Evolutionary conservation across 2,888 invertebrate genomes (phyloP), one percentile per base, ranked within the genome.

Genomic region (Dynastes hyllus): DNA sequence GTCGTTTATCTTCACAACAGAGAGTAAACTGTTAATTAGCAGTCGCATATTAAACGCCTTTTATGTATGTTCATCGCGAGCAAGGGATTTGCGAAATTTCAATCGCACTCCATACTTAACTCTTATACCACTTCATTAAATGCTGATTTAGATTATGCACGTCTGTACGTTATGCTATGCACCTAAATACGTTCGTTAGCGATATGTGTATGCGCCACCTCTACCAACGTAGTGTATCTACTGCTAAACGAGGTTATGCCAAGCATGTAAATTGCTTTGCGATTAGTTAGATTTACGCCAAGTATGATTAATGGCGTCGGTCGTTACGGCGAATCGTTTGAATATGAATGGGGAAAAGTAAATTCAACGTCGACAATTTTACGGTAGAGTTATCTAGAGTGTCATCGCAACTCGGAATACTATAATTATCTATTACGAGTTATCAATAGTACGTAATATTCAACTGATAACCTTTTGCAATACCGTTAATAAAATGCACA

Each of bases 251-350:
- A 53, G 70, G 32, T 53, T 53, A 70, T 53, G 70, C 32, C 53
- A 32, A 27, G 70, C 27, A 70, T 70, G 70, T 32, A 53, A 70
- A 70, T 70, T 53, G 29, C 32, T n/a, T 53, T n/a, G 53, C 50
- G 32, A 70, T 70, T 53, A 53, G 51, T 70, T 55, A 53, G 70
- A 51, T 70, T 53, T 70, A 29, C 27, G 51, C 70, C 51, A 70
- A 70, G 70, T 70, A 70, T 70, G 70, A 70, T 32, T 70, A 53
- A 70, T 70, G 70, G 27, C 53, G 27, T 70, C 22, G 55, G 27
- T 29, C 22, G 55, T 58, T 16, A 58, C 55, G 22, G 22, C n/a
- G 66, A 67, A 50, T 45, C 16, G 66, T 37, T 67, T 22, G 40
- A 45, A 50, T 67, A 22, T 67, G 45, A 67, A 67, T 40, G 16